A percentile compares a stretch with the other conserved stretches of the same genome.
phyloP scores from a whole-genome alignment of 37 sponge, comb jelly and placozoan species.

The Agelas oroides region DNA sequence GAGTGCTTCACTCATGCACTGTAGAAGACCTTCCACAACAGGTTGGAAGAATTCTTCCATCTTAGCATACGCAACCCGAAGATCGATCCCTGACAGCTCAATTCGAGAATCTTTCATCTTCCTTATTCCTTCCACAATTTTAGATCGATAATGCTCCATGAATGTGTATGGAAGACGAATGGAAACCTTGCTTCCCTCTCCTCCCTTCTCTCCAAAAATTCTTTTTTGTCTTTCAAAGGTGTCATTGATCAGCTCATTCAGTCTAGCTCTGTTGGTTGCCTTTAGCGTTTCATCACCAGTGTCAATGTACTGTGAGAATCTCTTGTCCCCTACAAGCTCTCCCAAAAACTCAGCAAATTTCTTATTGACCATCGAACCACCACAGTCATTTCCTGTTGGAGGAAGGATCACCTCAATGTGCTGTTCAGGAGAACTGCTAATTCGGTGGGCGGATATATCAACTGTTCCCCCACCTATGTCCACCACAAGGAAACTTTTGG shows the following conservation, averaged over 20 bases:
- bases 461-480: conserved; percentile 59
- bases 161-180: conserved; percentile 1
- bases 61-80: neutral
- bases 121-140: neutral
- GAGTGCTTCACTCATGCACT: neutral
- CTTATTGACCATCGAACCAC: conserved; percentile 36
- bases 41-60: conserved; percentile 34
- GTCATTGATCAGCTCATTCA: conserved; percentile 14
- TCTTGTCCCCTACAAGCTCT: conserved; percentile 5
- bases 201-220: conserved; percentile 15
- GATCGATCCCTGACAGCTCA: neutral
- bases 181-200: neutral
- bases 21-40: conserved; percentile 3
- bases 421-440: neutral
- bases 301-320: neutral
- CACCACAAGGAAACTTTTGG: conserved; percentile 17
- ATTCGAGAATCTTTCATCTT: neutral
- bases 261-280: neutral
- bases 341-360: conserved; percentile 21
- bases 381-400: conserved; percentile 43
- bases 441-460: conserved; percentile 41
- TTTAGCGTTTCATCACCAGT: neutral
- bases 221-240: conserved; percentile 41
- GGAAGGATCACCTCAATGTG: conserved; percentile 23
- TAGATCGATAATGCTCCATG: neutral